Evolutionary conservation across 2,113 vertebrate genomes (phyloP).

Genomic region (Halichoeres trimaculatus): DNA sequence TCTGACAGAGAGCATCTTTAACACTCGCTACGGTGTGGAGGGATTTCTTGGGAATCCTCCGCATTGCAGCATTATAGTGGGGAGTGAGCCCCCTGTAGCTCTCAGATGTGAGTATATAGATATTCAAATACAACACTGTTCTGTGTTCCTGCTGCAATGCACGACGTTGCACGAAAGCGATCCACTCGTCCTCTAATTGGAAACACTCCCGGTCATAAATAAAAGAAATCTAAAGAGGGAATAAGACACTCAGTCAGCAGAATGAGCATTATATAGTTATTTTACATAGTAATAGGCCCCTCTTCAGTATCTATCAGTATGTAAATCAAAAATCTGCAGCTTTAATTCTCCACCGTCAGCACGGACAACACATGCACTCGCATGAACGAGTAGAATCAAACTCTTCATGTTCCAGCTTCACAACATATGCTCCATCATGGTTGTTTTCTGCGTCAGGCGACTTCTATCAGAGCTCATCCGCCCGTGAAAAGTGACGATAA

Average conservation of each 20-base stretch:
- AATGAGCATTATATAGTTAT: neutral
- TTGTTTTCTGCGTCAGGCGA: constrained; percentile 8
- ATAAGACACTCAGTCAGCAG: constrained; percentile 3
- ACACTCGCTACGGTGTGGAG: constrained; percentile 34
- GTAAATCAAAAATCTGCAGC: constrained; percentile 23
- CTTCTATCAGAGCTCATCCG: constrained; percentile 10
- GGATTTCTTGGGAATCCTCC: constrained; percentile 67
- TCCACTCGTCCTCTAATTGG: neutral
- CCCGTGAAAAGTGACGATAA: constrained; percentile 28
- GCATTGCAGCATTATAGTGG: constrained; percentile 69
- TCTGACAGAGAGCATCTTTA: constrained; percentile 48
- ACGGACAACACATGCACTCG: neutral
- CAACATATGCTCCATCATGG: constrained; percentile 24
- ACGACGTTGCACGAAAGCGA: neutral
- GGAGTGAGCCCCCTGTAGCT: constrained; percentile 43
- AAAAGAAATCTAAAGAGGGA: neutral
- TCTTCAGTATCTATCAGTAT: constrained; percentile 27
- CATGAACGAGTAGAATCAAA: neutral
- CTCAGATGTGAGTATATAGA: constrained; percentile 37
- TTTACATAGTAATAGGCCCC: constrained; percentile 33
- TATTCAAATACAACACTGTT: constrained; percentile 38
- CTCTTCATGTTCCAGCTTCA: neutral
- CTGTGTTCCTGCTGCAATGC: constrained; percentile 34
- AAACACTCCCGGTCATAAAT: constrained; percentile 2
- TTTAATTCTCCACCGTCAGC: neutral